Percentiles rank a stretch among this genome's conserved stretches.
phyloP scores from a whole-genome alignment of 2,888 invertebrate genomes.

The Hermodice carunculata region DNA sequence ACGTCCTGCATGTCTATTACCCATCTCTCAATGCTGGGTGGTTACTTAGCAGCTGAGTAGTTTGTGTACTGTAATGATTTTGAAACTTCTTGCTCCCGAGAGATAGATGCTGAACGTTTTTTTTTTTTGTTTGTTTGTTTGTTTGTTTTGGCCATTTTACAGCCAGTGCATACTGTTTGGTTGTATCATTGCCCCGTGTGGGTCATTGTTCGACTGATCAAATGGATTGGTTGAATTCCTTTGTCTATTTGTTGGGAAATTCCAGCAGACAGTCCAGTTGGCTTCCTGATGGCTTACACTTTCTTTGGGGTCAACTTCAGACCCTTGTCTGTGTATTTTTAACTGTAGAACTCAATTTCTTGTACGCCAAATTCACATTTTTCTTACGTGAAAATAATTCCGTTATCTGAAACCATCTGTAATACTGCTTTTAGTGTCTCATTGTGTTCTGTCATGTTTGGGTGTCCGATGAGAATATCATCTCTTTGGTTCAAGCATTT shows the following conservation, averaged over 20 bases:
- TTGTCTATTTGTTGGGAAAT: constrained; percentile 23
- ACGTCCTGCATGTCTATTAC: constrained; percentile 26
- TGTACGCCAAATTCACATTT: not conserved
- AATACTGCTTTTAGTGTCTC: not conserved
- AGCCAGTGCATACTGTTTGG: not conserved
- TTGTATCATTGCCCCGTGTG: constrained; percentile 11
- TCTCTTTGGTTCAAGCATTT: constrained; percentile 2
- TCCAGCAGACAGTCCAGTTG: not conserved
- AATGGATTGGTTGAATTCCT: constrained; percentile 31
- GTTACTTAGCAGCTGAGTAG: constrained; percentile 16
- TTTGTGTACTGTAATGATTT: constrained; percentile 31
- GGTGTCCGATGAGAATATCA: not conserved
- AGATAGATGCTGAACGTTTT: constrained; percentile 30
- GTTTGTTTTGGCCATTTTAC: too few species aligned
- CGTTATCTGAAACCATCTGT: not conserved
- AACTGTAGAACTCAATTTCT: not conserved
- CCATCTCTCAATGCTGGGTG: constrained; percentile 22
- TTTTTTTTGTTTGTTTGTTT: too few species aligned
- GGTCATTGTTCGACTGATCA: constrained; percentile 22
- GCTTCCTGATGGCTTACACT: not conserved
- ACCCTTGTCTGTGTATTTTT: not conserved
- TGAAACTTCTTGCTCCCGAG: constrained; percentile 31
- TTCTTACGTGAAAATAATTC: not conserved
- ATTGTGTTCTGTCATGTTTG: not conserved
- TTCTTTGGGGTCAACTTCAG: not conserved